Base-by-base conservation (phyloP, 2,113 vertebrate species). In the Phoxinus phoxinus region DNA sequence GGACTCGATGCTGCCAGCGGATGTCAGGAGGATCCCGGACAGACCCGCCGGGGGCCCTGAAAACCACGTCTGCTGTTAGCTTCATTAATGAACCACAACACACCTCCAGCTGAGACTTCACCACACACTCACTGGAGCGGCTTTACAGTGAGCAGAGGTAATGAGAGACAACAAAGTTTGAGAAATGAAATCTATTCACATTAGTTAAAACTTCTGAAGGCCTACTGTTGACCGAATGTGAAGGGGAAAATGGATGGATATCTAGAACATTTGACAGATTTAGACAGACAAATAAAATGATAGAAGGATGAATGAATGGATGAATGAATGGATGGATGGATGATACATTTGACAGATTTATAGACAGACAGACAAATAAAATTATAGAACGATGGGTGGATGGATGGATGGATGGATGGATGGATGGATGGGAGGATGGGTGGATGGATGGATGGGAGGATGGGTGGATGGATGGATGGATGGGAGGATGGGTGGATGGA, bases 21-120 rank as follows among this genome's bases (percentile, higher is more conserved):
- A 93, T 93, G 91, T 92, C 91, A 88, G 89, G 87, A 23, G 87
- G 87, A 81, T 86, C 84, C 87, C 30, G 84, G 88, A 89, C 89
- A 56, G 84, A 83, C 83, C 86, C 56, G 4, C 13, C 7, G 21
- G 12, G 56, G 35, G 23, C 51, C 46, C 37, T 13, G 23, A 1
- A 23, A 25, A 46, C 23, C 77, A 27, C 56, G 23, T 80, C 32
- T 10, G 35, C 56, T 44, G 77, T 80, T 80, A 27, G 77, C 6
- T 67, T 17, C 44, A 85, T 91, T 93, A 92, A 92, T 92, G 91
- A 93, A 90, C 90, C 88, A 88, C 88, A 91, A 90, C 86, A 90
- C 89, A 90, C 88, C 76, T 37, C 76, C 76, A 56, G 23, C 32
- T 17, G 23, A 79, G 76, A 41, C 32, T 58, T 35, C 51, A 35